Conservation (phyloP, 2,888 invertebrate genomes). For the Nomada ruficornis region DNA sequence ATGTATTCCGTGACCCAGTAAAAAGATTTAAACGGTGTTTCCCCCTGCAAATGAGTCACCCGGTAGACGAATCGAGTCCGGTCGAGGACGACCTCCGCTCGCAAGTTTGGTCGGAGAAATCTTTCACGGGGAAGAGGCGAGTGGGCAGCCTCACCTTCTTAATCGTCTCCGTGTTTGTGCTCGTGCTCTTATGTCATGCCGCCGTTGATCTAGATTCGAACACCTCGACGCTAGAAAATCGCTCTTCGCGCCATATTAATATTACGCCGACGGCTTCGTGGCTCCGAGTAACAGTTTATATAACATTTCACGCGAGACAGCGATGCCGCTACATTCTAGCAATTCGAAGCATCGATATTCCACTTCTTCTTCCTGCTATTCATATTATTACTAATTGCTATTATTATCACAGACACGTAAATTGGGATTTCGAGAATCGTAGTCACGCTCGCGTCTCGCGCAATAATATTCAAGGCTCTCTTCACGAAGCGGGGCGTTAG, state of each 20-base stretch:
- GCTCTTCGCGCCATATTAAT: background rate
- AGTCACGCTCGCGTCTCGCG: background rate
- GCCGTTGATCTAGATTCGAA: constrained; percentile 41
- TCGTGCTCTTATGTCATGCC: constrained; percentile 49
- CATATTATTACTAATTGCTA: too few relatives aligned
- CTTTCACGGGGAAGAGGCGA: constrained; percentile 60
- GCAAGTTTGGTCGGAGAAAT: constrained; percentile 65
- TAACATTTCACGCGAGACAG: too few relatives aligned
- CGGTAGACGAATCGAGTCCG: constrained; percentile 43
- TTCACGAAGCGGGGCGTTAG: constrained; percentile 31
- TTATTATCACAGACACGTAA: too few relatives aligned
- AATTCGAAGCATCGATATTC: too few relatives aligned
- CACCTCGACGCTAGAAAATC: constrained; percentile 17
- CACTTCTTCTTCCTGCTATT: too few relatives aligned
- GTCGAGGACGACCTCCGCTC: constrained; percentile 43
- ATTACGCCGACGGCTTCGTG: background rate
- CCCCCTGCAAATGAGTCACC: constrained; percentile 26
- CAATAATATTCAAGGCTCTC: background rate
- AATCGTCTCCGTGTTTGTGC: constrained; percentile 14
- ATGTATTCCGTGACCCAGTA: too few relatives aligned
- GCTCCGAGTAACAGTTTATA: background rate
- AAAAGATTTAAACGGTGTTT: background rate
- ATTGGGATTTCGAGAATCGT: background rate
- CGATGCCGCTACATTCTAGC: too few relatives aligned
- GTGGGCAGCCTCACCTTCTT: constrained; percentile 19